phyloP scores from a whole-genome alignment of 92 coral and sea anemone genomes.

The Diadumene lineata region DNA sequence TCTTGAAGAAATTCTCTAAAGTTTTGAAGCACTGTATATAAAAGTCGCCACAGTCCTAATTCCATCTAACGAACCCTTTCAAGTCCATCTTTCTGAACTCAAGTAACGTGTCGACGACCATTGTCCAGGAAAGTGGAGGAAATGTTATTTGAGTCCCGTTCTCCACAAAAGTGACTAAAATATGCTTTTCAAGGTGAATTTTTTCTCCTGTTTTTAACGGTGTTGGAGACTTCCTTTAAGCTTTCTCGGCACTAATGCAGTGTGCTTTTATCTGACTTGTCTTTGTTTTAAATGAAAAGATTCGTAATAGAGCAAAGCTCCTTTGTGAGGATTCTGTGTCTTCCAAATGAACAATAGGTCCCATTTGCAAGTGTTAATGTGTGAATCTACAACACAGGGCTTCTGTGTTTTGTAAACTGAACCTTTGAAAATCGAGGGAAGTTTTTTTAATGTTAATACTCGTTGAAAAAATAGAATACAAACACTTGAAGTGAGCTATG shows the following conservation, averaged over 20 bases:
- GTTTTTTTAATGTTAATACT: background rate
- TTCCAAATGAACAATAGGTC: background rate
- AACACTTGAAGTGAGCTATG: too few relatives aligned
- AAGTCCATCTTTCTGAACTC: background rate
- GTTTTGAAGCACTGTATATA: too few relatives aligned
- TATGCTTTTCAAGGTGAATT: background rate
- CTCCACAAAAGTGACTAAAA: background rate
- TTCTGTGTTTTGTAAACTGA: background rate
- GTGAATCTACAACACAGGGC: background rate
- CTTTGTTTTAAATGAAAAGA: background rate
- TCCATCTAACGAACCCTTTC: background rate
- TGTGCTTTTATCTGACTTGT: background rate
- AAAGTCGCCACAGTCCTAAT: too few relatives aligned
- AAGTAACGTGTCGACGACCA: background rate
- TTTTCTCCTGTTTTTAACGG: background rate
- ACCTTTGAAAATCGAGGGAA: background rate
- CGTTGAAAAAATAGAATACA: background rate
- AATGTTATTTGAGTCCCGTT: background rate
- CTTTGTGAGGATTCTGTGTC: background rate
- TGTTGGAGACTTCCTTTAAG: background rate
- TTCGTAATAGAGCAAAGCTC: background rate
- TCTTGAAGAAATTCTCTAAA: too few relatives aligned
- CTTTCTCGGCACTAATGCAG: background rate
- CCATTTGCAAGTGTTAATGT: background rate
- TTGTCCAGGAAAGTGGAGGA: slow-evolving; percentile 1